Base-by-base conservation (phyloP, 2,888 invertebrate species). In the Dolomedes plantarius region DNA sequence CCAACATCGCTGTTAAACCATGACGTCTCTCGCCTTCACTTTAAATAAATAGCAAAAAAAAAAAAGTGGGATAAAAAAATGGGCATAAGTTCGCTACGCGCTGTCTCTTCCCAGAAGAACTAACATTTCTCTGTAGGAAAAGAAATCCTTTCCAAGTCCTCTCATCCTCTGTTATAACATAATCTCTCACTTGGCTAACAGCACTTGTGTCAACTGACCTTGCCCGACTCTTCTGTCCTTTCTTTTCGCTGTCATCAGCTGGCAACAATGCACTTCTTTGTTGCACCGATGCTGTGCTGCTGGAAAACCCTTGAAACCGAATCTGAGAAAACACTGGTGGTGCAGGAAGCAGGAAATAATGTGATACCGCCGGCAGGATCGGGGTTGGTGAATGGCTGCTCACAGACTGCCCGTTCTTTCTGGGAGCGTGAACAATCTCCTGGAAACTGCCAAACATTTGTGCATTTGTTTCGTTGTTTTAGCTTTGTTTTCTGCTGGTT, bases 161-260 rank as follows among this genome's bases (percentile, higher is more conserved):
- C 56, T 36, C 36, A 5, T 36, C 11, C 23, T 19, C 56, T 23
- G 65, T 65, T 28, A 29, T 9, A 65, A 67, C 32, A 41, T 67
- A 67, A 73, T 73, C 65, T 31, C 32, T 31, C 19, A 9, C 13
- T 23, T 11, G 19, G 1, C 46, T 32, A 64, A 67, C 79, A 23
- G 64, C 62, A 41, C 81, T 81, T 81, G 75, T 81, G 81, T 75
- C 69, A 75, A 75, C 74, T 81, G 81, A 81, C 81, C 81, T 81
- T 81, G 81, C 36, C 31, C 29, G 13, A 9, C n/a, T 1, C 23
- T 2, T 46, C 16, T 6, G n/a, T n/a, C n/a, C 23, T 56, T 56
- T 11, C 23, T 56, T 56, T 23, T 1, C 5, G n/a, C 56, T n/a
- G 5, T 56, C 81, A 75, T 67, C 50, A 62, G 36, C 19, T 72